Evolutionary conservation across 92 coral and sea anemone species (phyloP).

Genomic region (Zoanthus sociatus): DNA sequence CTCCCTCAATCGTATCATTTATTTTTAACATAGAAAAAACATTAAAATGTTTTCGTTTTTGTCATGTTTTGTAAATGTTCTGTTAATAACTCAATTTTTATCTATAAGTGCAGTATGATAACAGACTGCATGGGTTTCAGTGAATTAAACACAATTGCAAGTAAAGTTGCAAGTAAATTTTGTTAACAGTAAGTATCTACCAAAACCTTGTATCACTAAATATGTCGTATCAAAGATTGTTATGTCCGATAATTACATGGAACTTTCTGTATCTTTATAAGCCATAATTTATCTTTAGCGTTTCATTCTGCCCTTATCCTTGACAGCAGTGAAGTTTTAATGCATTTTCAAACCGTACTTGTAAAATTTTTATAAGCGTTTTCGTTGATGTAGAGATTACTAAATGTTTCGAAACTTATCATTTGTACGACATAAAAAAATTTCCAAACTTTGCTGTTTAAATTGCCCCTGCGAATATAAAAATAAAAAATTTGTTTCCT

Average conservation of each 20-base stretch:
- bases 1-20: not conserved
- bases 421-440: not conserved
- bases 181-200: not conserved
- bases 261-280: slow-evolving; percentile 33
- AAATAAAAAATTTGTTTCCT: not conserved
- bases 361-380: not conserved
- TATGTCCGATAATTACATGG: not conserved
- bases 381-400: not conserved
- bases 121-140: not conserved
- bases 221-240: not conserved
- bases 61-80: not conserved
- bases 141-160: not conserved
- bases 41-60: not conserved
- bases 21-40: not conserved
- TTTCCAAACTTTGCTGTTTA: not conserved
- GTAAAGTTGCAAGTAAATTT: not conserved
- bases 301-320: slow-evolving; percentile 7
- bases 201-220: not conserved
- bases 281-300: slow-evolving; percentile 37
- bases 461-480: not conserved
- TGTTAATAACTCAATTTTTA: slow-evolving; percentile 34
- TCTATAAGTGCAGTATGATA: slow-evolving; percentile 1
- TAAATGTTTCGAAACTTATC: slow-evolving; percentile 24
- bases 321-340: not conserved
- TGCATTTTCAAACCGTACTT: slow-evolving; percentile 23